Conservation (phyloP, 2,888 invertebrate genomes). For the Criorhina ranunculi region DNA sequence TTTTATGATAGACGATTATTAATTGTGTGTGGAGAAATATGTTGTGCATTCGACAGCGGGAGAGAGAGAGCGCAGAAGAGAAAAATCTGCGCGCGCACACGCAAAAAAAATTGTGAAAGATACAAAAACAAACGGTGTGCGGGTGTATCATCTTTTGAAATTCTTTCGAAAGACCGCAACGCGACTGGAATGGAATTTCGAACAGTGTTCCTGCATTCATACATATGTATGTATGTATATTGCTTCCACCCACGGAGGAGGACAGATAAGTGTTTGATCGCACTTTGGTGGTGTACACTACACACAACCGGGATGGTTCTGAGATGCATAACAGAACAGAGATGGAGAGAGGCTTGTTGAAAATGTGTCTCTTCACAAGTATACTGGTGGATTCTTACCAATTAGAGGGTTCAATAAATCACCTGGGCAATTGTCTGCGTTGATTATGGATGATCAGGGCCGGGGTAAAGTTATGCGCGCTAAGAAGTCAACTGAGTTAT, state of each 20-base stretch:
- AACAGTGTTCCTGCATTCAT: conserved; percentile 53
- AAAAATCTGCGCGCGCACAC: too few relatives aligned
- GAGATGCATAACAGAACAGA: conserved; percentile 27
- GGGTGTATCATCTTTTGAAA: conserved; percentile 35
- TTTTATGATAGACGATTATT: conserved; percentile 66
- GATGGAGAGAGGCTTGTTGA: background rate
- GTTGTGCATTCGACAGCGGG: conserved; percentile 39
- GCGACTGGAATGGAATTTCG: conserved; percentile 23
- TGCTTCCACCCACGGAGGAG: conserved; percentile 60
- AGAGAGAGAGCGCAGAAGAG: background rate
- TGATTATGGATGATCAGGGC: conserved; percentile 36
- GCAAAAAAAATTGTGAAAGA: too few relatives aligned
- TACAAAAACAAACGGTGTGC: background rate
- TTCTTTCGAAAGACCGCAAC: conserved; percentile 22
- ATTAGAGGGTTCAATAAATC: conserved; percentile 64
- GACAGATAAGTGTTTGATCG: conserved; percentile 62
- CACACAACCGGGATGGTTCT: conserved; percentile 12
- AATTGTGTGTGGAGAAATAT: conserved; percentile 33
- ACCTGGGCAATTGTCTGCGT: conserved; percentile 45
- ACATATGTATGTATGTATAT: too few relatives aligned
- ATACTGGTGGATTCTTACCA: conserved; percentile 39
- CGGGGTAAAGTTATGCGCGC: conserved; percentile 3
- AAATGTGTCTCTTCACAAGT: conserved; percentile 12
- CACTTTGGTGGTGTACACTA: conserved; percentile 38
- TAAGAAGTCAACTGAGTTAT: too few relatives aligned